These are phyloP conservation scores for Brachypterus glaber DNA, from an alignment of 2,888 invertebrate species.

Conservation along the genomic window DNA sequence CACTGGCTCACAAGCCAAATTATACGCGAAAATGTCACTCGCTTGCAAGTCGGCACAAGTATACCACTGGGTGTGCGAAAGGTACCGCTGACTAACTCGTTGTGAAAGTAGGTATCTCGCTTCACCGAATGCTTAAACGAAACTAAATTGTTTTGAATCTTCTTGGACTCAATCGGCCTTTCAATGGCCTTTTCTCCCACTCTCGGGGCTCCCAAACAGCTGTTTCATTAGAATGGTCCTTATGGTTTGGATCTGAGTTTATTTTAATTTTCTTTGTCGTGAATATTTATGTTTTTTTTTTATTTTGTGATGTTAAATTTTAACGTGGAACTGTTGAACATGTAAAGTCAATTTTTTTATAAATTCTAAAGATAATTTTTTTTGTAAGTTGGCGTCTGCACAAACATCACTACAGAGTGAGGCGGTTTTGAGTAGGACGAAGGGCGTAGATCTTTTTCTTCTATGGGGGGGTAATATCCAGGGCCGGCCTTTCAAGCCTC, in stretches of 20 bases:
- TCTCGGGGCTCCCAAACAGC: slow-evolving; percentile 30
- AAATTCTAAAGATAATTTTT: too few relatives aligned
- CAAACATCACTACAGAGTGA: too few relatives aligned
- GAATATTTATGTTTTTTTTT: too few relatives aligned
- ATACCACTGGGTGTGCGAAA: background rate
- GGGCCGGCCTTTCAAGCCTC: too few relatives aligned
- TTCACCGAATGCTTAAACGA: background rate
- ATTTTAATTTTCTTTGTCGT: too few relatives aligned
- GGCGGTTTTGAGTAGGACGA: too few relatives aligned
- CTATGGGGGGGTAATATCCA: too few relatives aligned
- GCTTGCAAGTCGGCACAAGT: background rate
- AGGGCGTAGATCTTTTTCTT: too few relatives aligned
- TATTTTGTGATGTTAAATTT: too few relatives aligned
- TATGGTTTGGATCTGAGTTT: slow-evolving; percentile 12
- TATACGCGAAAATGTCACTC: background rate
- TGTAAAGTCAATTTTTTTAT: too few relatives aligned
- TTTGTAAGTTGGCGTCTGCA: too few relatives aligned
- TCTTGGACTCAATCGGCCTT: slow-evolving; percentile 36
- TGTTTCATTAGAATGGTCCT: slow-evolving; percentile 27
- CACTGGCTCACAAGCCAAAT: background rate
- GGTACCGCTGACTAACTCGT: background rate
- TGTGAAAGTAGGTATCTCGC: background rate
- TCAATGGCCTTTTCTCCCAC: slow-evolving; percentile 36
- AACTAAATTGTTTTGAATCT: slow-evolving; percentile 26
- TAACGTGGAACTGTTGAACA: too few relatives aligned